Evolutionary conservation across 1,140 invertebrate species (phyloP).

Genomic region (Ladona fulva): DNA sequence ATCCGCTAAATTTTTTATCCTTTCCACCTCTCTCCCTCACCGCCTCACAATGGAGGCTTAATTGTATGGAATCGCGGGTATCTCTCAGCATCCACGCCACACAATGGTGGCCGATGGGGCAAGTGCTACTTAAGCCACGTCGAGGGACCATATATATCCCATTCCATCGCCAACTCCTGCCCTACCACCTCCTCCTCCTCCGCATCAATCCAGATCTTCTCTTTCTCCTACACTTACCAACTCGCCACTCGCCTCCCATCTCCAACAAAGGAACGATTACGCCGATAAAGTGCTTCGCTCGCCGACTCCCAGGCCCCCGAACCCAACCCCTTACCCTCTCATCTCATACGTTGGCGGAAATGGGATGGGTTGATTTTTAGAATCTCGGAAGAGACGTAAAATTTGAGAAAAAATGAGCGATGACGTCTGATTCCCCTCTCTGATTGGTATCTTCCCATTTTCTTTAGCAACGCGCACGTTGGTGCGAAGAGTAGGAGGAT

Average conservation of each 20-base stretch:
- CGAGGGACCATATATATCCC: neutral
- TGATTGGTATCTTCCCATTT: no score
- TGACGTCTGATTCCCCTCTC: no score
- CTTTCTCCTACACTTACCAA: neutral
- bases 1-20: neutral
- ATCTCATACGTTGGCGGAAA: neutral
- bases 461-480: no score
- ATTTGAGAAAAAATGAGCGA: no score
- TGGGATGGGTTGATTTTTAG: no score
- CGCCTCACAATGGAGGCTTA: neutral
- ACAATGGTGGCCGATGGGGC: conserved; percentile 1
- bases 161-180: no score
- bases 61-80: conserved; percentile 8
- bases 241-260: neutral
- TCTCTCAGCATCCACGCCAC: neutral
- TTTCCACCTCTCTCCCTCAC: neutral
- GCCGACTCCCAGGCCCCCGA: no score
- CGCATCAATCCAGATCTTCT: neutral
- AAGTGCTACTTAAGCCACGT: neutral
- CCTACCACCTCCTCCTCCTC: neutral
- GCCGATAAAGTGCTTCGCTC: neutral
- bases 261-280: neutral
- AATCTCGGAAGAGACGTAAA: no score
- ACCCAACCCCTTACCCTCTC: neutral
- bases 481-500: no score